Base-by-base conservation (phyloP, 2,113 vertebrate genomes). In the Scomber colias region DNA sequence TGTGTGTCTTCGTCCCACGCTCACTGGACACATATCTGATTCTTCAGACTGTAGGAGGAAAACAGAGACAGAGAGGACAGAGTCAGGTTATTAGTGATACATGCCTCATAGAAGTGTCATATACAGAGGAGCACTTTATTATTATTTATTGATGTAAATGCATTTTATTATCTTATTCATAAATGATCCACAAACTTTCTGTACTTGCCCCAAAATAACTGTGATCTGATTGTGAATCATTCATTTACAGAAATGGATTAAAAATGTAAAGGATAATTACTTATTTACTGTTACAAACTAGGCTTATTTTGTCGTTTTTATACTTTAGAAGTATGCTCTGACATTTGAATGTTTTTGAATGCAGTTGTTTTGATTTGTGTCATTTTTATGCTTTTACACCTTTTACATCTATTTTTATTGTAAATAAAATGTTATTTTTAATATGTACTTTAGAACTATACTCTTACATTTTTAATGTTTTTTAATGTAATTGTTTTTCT, bases 11-110 rank as follows among this genome's bases (percentile, higher is more conserved):
- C 49, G 35, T 79, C 77, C 59, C 64, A 72, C 48, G 71, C 67
- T 95, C 94, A 95, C 91, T 95, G 93, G 91, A 94, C 94, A 86
- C 94, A 95, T 74, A 95, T 92, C 87, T 94, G 94, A 79, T 94
- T 95, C 90, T 95, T 95, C 93, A 95, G 87, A 85, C 95, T 95
- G 92, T 63, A 31, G 83, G 72, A 77, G 78, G 74, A 61, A 76
- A 53, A 62, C 17, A 85, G 54, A 89, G 17, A 85, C 24, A 51
- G 16, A 76, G 74, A 68, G 27, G 15, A 51, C 16, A 49, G 55
- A 15, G 30, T 79, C 1, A 71, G 19, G 3, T 13, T 5, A 30
- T 79, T n/a, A 31, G 46, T 5, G 3, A 75, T 6, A 54, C 21
- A 72, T 4, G 48, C 24, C 3, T 27, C 24, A 27, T 27, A 11